Evolutionary conservation across 1,140 invertebrate genomes (phyloP).

Genomic region (Drosophila dunni): DNA sequence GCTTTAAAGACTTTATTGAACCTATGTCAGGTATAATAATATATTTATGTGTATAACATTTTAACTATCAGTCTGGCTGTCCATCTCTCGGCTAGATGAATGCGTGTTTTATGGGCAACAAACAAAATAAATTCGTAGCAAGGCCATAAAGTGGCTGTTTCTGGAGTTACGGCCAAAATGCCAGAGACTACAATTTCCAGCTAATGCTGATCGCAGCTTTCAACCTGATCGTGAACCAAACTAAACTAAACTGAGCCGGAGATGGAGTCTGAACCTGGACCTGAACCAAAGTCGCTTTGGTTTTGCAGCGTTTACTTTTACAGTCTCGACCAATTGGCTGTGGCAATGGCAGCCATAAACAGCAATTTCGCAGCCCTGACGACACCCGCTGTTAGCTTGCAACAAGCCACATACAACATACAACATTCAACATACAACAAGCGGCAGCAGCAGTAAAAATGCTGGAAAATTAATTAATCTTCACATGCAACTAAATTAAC

Average conservation of each 20-base stretch:
- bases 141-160: slow-evolving; percentile 54
- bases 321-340: slow-evolving; percentile 32
- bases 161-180: slow-evolving; percentile 35
- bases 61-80: not conserved
- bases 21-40: not conserved
- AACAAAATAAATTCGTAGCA: slow-evolving; percentile 54
- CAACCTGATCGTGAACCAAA: not conserved
- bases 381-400: slow-evolving; percentile 67
- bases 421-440: not conserved
- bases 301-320: slow-evolving; percentile 13
- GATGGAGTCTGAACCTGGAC: not conserved
- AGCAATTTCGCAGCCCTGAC: slow-evolving; percentile 59
- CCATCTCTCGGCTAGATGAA: slow-evolving; percentile 8
- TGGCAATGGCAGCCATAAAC: slow-evolving; percentile 55
- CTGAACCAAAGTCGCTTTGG: not conserved
- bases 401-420: slow-evolving; percentile 20
- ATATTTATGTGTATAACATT: no score
- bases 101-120: slow-evolving; percentile 46
- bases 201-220: slow-evolving; percentile 12
- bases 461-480: slow-evolving; percentile 77
- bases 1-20: not conserved
- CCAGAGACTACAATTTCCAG: slow-evolving; percentile 31
- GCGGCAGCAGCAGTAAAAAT: slow-evolving; percentile 56
- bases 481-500: slow-evolving; percentile 81
- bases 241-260: not conserved